Base-by-base conservation (phyloP, 2,113 vertebrate genomes). In the Hipposideros armiger region DNA sequence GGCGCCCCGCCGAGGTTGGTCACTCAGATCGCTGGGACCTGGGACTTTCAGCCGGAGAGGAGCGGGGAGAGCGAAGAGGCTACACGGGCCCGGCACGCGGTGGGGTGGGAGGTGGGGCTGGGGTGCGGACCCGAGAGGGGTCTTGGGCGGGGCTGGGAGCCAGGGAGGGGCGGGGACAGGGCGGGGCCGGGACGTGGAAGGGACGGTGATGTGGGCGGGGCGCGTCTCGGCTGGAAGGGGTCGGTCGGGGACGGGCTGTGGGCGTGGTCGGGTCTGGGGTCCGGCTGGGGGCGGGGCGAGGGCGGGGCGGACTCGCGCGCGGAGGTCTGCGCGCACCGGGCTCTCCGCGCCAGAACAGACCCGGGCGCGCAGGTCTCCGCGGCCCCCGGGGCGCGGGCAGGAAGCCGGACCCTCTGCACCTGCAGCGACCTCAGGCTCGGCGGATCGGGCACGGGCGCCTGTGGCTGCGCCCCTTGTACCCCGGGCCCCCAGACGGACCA, bases 61-160 rank as follows among this genome's bases (percentile, higher is more conserved):
- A 17, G 52, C 19, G 0, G 10, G n/a, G 24, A 52, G 77, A 5
- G 4, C 7, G 2, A 2, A 62, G 30, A 11, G n/a, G 36, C 28
- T 2, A 60, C 28, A 11, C 9, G 1, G 42, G 45, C 8, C n/a
- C n/a, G n/a, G n/a, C n/a, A n/a, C n/a, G n/a, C 50, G 50, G 11
- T 50, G 3, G 52, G 16, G 52, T n/a, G 4, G 22, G 22, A 1
- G 5, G 19, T 1, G 36, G 50, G 24, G 6, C 30, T 32, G 15
- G 24, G 13, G 36, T 28, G 45, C 7, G 30, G n/a, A n/a, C 56
- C 26, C 5, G 20, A 3, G 78, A 8, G 58, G 20, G 58, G n/a
- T 8, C 11, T 17, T 11, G 66, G 47, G 24, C 11, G 77, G 24
- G 54, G 70, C 9, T 20, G 19, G 11, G 13, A 20, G 26, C 15